Percentiles rank a stretch among this genome's conserved stretches.
phyloP scores from a whole-genome alignment of 2,888 invertebrate species.

The Trichacis sp. region DNA sequence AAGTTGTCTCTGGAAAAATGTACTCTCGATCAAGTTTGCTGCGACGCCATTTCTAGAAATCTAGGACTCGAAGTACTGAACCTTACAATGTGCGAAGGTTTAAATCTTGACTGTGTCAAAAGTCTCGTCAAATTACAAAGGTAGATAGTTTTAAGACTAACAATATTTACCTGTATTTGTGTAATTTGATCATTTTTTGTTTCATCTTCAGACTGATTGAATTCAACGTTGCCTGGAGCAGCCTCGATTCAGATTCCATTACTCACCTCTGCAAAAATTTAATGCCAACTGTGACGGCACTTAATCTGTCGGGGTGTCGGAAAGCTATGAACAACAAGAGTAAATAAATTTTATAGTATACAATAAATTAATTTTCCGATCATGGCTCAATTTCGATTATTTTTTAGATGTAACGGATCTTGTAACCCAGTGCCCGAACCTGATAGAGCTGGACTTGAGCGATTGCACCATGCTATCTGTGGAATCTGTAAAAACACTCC shows the following conservation, averaged over 20 bases:
- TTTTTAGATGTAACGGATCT: conserved; percentile 78
- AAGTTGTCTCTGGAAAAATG: conserved; percentile 90
- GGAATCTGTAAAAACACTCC: conserved; percentile 73
- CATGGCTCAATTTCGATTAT: too few relatives aligned
- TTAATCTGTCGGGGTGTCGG: conserved; percentile 88
- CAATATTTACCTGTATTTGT: too few relatives aligned
- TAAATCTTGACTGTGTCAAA: conserved; percentile 76
- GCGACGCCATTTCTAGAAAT: conserved; percentile 78
- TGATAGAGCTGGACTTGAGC: conserved; percentile 89
- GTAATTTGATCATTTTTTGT: too few relatives aligned
- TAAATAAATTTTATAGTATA: conserved; percentile 72
- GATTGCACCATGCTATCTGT: conserved; percentile 83
- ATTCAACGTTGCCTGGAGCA: conserved; percentile 88
- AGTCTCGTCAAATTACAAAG: conserved; percentile 71
- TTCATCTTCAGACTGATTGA: conserved; percentile 73
- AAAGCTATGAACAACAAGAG: conserved; percentile 81
- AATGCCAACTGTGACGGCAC: conserved; percentile 76
- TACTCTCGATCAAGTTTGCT: conserved; percentile 74
- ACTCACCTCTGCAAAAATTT: conserved; percentile 74
- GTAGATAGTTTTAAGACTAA: too few relatives aligned
- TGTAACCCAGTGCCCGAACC: conserved; percentile 76
- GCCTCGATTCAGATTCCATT: conserved; percentile 74
- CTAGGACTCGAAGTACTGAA: conserved; percentile 82
- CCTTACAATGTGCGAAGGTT: conserved; percentile 83
- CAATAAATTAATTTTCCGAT: too few relatives aligned